These are phyloP conservation scores for Rotaria sp. DNA, from an alignment of 2,888 invertebrate genomes.

Conservation along the genomic window DNA sequence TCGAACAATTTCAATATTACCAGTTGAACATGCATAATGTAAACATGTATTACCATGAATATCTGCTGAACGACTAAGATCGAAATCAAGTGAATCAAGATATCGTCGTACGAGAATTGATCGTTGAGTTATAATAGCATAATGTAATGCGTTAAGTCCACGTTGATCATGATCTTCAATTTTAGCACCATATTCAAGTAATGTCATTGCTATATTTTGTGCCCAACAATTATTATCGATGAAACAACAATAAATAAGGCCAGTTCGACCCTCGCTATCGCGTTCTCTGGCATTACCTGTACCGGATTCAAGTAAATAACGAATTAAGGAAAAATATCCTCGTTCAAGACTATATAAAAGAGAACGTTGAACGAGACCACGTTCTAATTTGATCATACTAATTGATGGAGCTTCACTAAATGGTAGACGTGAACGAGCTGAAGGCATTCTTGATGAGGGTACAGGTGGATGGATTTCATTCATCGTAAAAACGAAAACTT, in stretches of 20 bases:
- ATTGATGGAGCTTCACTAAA: neutral
- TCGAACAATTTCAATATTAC: neutral
- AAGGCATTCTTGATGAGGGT: neutral
- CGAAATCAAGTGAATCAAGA: conserved; percentile 35
- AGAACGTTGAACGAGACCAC: neutral
- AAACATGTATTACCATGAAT: conserved; percentile 35
- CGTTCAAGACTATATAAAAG: conserved; percentile 19
- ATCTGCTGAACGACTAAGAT: conserved; percentile 31
- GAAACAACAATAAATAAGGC: conserved; percentile 35
- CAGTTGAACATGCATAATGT: conserved; percentile 36
- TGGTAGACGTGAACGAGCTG: neutral
- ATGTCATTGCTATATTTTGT: conserved; percentile 23
- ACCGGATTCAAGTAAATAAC: conserved; percentile 32
- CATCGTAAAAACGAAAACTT: neutral
- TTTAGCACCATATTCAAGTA: conserved; percentile 38
- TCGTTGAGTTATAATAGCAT: conserved; percentile 32
- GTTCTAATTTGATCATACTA: neutral
- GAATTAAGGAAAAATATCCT: conserved; percentile 37
- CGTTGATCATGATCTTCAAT: conserved; percentile 28
- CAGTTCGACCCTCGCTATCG: conserved; percentile 20
- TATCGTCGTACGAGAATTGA: conserved; percentile 18
- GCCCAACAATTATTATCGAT: conserved; percentile 38
- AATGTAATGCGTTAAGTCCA: conserved; percentile 30
- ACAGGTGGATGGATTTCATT: neutral
- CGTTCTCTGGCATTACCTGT: conserved; percentile 20